Base-by-base conservation (phyloP, 2,888 invertebrate genomes). In the Nomada ruficornis region DNA sequence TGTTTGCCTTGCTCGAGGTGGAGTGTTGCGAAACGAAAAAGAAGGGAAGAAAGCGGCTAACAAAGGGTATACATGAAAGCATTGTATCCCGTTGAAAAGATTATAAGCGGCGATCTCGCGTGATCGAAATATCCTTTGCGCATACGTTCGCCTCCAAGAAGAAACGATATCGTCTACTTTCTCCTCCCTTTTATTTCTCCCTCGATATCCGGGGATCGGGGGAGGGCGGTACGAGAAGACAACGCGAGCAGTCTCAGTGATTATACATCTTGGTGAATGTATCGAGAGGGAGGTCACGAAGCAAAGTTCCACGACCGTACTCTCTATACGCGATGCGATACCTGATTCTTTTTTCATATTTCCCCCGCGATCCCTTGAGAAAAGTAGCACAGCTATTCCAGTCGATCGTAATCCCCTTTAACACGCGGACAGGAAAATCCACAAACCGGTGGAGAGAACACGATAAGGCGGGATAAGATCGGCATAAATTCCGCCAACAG, bases 241-340 rank as follows among this genome's bases (percentile, higher is more conserved):
- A 68, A 64, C 69, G 72, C 26, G 67, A 60, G 60, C 54, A 69
- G 60, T 69, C 52, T 52, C 20, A 23, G 52, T 63, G 73, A 73
- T 78, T 69, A 69, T 73, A 78, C 64, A 65, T 70, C 55, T 55
- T 47, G 50, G 52, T 60, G 78, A 69, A 65, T 42, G 26, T 13
- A 50, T 26, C 65, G 70, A 42, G 44, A 82, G 70, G 55, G 74
- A 62, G 82, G 75, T 80, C 80, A 68, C 23, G 55, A 54, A 69
- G n/a, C 59, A 71, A 60, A 62, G 67, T 80, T 79, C 79, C 74
- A 79, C 71, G 82, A 71, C 75, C 67, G 63, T 65, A 52, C 50
- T 29, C 54, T 71, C n/a, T 44, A 18, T 29, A 4, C 47, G 50
- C 57, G 50, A 44, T 52, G 18, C 52, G 42, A 54, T 44, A 36